Evolutionary conservation across 2,888 invertebrate species (phyloP).

Genomic region (Amblyjoppa fuscipennis): DNA sequence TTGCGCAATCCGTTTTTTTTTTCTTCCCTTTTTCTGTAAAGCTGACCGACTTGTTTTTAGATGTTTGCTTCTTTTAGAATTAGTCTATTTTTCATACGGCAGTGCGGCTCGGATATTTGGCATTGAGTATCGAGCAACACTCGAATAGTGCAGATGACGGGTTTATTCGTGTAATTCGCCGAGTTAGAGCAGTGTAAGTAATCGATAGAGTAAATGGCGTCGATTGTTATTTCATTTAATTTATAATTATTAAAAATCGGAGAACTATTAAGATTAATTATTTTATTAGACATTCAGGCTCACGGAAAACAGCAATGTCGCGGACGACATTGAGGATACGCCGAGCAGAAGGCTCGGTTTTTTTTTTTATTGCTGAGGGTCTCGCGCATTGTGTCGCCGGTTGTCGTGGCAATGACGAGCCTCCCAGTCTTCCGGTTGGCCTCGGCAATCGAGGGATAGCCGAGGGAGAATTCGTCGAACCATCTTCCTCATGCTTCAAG

Average conservation of each 20-base stretch:
- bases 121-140: background rate
- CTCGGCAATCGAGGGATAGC: background rate
- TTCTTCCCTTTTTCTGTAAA: background rate
- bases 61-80: background rate
- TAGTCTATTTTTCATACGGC: background rate
- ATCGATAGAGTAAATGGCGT: background rate
- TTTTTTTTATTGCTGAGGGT: slow-evolving; percentile 28
- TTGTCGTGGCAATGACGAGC: slow-evolving; percentile 32
- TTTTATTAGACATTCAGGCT: background rate
- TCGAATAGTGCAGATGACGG: background rate
- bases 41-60: background rate
- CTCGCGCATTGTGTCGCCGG: slow-evolving; percentile 27
- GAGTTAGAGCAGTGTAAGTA: background rate
- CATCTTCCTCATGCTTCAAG: slow-evolving; percentile 35
- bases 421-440: background rate
- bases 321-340: slow-evolving; percentile 16
- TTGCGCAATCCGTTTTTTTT: background rate
- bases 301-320: background rate
- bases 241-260: background rate
- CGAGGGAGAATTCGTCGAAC: slow-evolving; percentile 41
- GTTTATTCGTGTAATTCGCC: background rate
- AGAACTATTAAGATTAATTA: background rate
- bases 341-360: background rate
- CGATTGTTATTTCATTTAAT: background rate
- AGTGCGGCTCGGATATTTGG: background rate